These are phyloP conservation scores for Leptosomus discolor DNA, from an alignment of 2,113 vertebrate genomes.

Conservation along the genomic window DNA sequence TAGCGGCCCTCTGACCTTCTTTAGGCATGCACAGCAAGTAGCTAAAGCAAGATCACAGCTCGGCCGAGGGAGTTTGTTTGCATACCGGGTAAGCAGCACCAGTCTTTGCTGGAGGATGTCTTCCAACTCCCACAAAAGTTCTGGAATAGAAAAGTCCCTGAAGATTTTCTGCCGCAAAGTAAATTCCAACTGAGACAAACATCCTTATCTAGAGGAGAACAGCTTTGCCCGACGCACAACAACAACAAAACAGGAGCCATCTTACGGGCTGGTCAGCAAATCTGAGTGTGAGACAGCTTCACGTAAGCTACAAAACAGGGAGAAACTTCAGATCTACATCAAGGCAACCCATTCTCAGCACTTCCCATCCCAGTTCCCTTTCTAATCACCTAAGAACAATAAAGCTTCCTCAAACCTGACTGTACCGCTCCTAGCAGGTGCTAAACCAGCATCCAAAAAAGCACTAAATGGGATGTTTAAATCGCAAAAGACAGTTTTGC, in stretches of 20 bases:
- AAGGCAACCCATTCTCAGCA: fast-evolving
- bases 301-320: fast-evolving
- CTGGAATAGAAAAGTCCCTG: not conserved
- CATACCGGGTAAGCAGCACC: not conserved
- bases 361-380: not conserved
- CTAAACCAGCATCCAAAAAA: not conserved
- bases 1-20: not conserved
- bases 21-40: not conserved
- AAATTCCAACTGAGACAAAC: not conserved
- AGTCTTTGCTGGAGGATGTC: not conserved
- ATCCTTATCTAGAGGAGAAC: not conserved
- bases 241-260: not conserved
- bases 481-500: not conserved
- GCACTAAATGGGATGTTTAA: not conserved
- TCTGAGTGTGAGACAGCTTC: too few species aligned
- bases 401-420: not conserved
- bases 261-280: not conserved
- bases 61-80: not conserved
- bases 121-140: not conserved
- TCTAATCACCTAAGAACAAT: not conserved
- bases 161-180: not conserved
- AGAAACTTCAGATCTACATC: not conserved
- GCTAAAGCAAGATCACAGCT: not conserved
- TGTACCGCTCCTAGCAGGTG: not conserved
- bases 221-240: not conserved